Evolutionary conservation across 2,888 invertebrate species (phyloP).

Genomic region (Oxytorus armatus): DNA sequence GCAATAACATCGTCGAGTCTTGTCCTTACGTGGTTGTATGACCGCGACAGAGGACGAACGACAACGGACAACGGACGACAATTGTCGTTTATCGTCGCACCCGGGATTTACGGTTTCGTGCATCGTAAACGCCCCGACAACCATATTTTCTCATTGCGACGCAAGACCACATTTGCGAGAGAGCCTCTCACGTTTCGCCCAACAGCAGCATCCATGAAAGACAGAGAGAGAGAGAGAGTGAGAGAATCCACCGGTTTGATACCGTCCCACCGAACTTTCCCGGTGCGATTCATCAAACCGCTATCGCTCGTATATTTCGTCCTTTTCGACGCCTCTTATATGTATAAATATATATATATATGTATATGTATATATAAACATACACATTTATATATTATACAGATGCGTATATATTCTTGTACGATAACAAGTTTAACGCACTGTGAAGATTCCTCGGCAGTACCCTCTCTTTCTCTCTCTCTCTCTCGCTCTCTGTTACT

Average conservation of each 20-base stretch:
- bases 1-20: slow-evolving; percentile 18
- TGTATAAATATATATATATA: slow-evolving; percentile 32
- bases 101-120: slow-evolving; percentile 81
- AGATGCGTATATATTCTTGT: slow-evolving; percentile 12
- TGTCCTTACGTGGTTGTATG: slow-evolving; percentile 26
- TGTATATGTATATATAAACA: background rate
- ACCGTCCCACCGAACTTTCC: slow-evolving; percentile 69
- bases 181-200: background rate
- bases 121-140: slow-evolving; percentile 71
- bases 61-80: slow-evolving; percentile 67
- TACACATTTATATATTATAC: background rate
- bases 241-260: slow-evolving; percentile 57
- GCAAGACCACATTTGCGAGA: slow-evolving; percentile 16
- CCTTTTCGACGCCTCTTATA: slow-evolving; percentile 58
- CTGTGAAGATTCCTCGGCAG: background rate
- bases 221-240: slow-evolving; percentile 10
- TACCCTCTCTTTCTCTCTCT: background rate
- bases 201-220: slow-evolving; percentile 16
- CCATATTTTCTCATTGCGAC: slow-evolving; percentile 52
- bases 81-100: slow-evolving; percentile 83
- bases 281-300: slow-evolving; percentile 78
- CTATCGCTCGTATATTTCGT: slow-evolving; percentile 79
- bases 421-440: slow-evolving; percentile 33
- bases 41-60: slow-evolving; percentile 17
- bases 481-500: slow-evolving; percentile 25